Evolutionary conservation across 1,140 invertebrate genomes (phyloP).

Genomic region (Charaxes varanes): DNA sequence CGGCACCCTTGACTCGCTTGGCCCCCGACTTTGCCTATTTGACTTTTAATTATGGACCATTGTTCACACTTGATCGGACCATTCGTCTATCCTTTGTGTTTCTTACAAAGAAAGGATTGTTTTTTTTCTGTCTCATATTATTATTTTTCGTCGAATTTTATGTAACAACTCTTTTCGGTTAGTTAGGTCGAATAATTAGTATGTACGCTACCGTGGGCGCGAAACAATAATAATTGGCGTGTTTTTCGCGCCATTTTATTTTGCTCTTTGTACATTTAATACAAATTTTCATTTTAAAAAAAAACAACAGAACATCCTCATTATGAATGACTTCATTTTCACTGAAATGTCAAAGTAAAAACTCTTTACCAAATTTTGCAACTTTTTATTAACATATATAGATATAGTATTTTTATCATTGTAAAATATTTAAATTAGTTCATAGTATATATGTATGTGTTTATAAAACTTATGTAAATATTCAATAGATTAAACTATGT

Average conservation of each 20-base stretch:
- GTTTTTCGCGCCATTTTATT: not conserved
- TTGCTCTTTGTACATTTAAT: no score
- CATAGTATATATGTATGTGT: no score
- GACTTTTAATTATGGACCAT: constrained; percentile 68
- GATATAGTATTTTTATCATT: no score
- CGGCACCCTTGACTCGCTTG: constrained; percentile 31
- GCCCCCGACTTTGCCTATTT: constrained; percentile 47
- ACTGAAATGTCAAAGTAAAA: no score
- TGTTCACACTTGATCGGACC: constrained; percentile 61
- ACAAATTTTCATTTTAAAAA: no score
- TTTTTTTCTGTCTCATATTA: constrained; percentile 41
- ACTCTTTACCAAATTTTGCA: no score
- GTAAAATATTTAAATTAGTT: no score
- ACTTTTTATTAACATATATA: no score
- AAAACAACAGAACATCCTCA: no score
- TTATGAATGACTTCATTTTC: no score
- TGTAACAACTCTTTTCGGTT: constrained; percentile 55
- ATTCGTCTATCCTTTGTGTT: constrained; percentile 59
- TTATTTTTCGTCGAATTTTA: constrained; percentile 40
- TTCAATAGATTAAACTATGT: no score
- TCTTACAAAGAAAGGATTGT: constrained; percentile 59
- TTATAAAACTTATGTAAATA: no score
- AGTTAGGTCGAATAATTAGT: constrained; percentile 58
- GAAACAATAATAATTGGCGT: constrained; percentile 9
- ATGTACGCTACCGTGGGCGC: constrained; percentile 17